Percentiles rank a stretch among this genome's conserved stretches.
Evolutionary conservation across 2,888 invertebrate genomes (phyloP).

Genomic region (Neoaliturus tenellus): DNA sequence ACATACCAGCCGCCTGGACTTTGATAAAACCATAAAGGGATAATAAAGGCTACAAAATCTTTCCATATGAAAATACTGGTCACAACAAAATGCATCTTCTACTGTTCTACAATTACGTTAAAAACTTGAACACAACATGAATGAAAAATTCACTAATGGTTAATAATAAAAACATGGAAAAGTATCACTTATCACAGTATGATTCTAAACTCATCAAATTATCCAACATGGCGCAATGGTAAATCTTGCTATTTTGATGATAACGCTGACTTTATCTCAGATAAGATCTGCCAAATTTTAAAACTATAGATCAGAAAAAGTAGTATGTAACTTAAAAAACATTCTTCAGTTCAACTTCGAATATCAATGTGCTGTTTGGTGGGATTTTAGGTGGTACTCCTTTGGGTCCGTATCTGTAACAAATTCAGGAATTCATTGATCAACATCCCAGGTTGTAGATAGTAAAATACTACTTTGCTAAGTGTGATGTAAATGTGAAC

Average conservation of each 20-base stretch:
- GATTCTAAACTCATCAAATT: background rate
- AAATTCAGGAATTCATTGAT: too few species aligned
- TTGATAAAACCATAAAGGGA: too few species aligned
- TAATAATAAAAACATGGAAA: slow-evolving; percentile 9
- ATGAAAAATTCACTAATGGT: background rate
- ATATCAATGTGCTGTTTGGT: slow-evolving; percentile 89
- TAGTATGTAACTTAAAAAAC: slow-evolving; percentile 73
- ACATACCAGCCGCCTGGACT: too few species aligned
- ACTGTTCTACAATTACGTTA: background rate
- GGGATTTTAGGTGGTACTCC: slow-evolving; percentile 92
- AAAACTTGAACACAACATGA: slow-evolving; percentile 34
- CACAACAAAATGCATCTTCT: background rate
- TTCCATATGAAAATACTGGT: slow-evolving; percentile 6
- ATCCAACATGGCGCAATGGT: background rate
- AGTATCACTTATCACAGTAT: slow-evolving; percentile 15
- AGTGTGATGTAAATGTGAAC: too few species aligned
- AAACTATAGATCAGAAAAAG: background rate
- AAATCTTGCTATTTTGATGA: background rate
- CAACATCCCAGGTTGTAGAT: too few species aligned
- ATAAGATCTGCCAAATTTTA: background rate
- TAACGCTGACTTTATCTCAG: background rate
- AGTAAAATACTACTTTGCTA: too few species aligned
- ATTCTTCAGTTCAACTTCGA: slow-evolving; percentile 93
- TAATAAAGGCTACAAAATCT: too few species aligned
- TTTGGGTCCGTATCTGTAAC: slow-evolving; percentile 81